These are phyloP conservation scores for Gallinago jamesoni DNA, from an alignment of 2,113 vertebrate species.

Conservation along the genomic window DNA sequence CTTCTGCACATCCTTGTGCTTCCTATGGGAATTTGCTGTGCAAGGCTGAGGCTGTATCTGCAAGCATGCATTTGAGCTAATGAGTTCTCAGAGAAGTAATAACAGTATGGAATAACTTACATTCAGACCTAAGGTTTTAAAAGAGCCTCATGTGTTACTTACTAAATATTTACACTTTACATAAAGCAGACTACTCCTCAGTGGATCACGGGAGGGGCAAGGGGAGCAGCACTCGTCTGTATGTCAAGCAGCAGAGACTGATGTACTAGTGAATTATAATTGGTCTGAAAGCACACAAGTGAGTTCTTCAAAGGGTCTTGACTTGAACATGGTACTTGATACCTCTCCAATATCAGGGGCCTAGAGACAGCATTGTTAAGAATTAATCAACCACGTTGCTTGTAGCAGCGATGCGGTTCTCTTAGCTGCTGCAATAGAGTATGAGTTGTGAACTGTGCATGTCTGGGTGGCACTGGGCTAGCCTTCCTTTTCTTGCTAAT, in stretches of 20 bases:
- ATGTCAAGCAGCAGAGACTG: not conserved
- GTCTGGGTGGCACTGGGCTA: not conserved
- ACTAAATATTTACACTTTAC: not conserved
- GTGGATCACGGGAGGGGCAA: not conserved
- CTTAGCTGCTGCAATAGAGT: not conserved
- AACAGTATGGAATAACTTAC: not conserved
- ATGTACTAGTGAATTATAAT: not conserved
- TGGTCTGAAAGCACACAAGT: not conserved
- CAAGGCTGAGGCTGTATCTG: not conserved
- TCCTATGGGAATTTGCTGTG: not conserved
- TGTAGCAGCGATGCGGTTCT: not conserved
- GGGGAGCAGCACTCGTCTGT: not conserved
- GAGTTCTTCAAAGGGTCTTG: not conserved
- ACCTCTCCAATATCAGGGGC: not conserved
- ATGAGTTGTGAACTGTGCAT: not conserved
- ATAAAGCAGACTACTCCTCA: not conserved
- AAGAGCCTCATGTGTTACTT: not conserved
- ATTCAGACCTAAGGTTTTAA: not conserved
- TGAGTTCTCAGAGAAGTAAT: not conserved
- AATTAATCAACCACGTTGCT: not conserved
- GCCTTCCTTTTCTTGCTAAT: not conserved
- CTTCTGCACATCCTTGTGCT: not conserved
- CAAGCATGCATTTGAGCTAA: not conserved
- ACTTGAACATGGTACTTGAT: not conserved
- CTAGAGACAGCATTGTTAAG: not conserved